These are phyloP conservation scores for Hydrolagus affinis DNA, from an alignment of 2,113 vertebrate species.

Conservation along the genomic window DNA sequence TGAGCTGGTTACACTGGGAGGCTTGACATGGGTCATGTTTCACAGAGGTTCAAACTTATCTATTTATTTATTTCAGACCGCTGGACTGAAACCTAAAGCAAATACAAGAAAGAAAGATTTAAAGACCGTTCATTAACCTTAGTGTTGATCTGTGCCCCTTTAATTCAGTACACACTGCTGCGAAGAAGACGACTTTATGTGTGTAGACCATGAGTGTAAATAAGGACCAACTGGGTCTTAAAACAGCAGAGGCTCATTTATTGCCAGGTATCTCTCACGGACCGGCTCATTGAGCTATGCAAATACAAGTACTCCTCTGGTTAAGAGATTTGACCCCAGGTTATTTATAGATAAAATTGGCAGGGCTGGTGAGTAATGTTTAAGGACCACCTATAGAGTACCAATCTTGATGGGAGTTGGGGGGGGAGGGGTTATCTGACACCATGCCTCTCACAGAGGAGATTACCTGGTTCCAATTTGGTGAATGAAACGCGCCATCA, in stretches of 20 bases:
- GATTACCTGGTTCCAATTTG: not conserved
- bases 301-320: constrained; percentile 1
- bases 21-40: no score
- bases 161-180: not conserved
- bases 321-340: not conserved
- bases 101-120: not conserved
- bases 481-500: no score
- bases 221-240: not conserved
- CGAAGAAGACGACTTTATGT: not conserved
- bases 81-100: not conserved
- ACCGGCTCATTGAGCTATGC: not conserved
- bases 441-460: not conserved
- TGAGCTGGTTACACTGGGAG: no score
- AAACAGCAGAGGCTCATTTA: not conserved
- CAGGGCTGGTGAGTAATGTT: not conserved
- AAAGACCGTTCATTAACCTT: no score
- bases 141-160: not conserved
- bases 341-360: constrained; percentile 17
- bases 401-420: not conserved
- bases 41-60: not conserved
- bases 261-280: not conserved
- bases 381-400: not conserved
- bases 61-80: not conserved
- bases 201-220: not conserved
- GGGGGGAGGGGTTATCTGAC: not conserved